Evolutionary conservation across 2,113 vertebrate genomes (phyloP).

Genomic region (Onychorhynchus coronatus): DNA sequence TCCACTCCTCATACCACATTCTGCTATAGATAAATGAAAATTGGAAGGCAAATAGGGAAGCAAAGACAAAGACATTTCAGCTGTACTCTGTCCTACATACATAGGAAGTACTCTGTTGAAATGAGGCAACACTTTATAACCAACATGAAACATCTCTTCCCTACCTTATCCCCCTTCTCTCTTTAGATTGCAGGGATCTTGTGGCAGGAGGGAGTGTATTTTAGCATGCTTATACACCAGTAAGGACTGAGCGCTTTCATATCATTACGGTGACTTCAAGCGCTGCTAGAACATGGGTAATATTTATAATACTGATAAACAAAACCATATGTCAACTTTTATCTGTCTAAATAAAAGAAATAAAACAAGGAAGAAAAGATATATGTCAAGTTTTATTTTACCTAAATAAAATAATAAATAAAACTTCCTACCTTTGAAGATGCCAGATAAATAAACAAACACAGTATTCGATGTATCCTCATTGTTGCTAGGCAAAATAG

Average conservation of each 20-base stretch:
- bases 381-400: background rate
- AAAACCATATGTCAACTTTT: background rate
- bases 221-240: background rate
- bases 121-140: background rate
- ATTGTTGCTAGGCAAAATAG: background rate
- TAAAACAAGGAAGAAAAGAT: background rate
- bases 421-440: background rate
- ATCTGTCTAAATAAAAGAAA: background rate
- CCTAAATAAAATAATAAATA: background rate
- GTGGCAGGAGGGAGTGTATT: background rate
- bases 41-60: background rate
- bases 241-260: background rate
- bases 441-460: background rate
- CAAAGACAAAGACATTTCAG: background rate
- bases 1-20: background rate
- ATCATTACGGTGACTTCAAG: background rate
- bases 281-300: background rate
- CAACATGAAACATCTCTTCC: background rate
- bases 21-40: background rate
- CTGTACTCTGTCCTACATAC: background rate
- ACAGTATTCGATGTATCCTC: background rate
- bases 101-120: background rate
- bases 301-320: background rate
- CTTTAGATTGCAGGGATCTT: background rate
- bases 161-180: background rate